These are phyloP conservation scores for Eudasyphora cyanicolor DNA, from an alignment of 2,888 invertebrate genomes.

Conservation along the genomic window DNA sequence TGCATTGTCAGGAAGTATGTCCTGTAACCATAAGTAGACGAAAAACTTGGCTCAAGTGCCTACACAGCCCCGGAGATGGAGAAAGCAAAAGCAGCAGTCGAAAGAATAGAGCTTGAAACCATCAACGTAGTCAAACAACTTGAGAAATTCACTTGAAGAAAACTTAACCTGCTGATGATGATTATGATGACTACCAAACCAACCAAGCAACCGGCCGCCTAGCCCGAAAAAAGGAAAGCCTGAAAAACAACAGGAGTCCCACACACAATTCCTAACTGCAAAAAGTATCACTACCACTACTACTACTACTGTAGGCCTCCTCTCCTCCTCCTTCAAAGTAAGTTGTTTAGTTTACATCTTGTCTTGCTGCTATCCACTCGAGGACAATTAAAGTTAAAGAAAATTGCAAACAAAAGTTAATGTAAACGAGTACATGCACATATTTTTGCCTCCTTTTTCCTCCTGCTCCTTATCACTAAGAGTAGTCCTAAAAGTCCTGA, in stretches of 20 bases:
- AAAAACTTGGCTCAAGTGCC: background rate
- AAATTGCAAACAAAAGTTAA: constrained; percentile 53
- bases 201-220: too few species aligned
- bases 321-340: background rate
- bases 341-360: background rate
- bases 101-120: background rate
- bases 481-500: background rate
- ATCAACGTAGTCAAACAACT: constrained; percentile 35
- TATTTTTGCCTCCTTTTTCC: background rate
- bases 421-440: background rate
- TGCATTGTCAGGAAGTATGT: constrained; percentile 2
- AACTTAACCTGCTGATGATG: constrained; percentile 56
- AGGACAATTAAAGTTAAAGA: constrained; percentile 64
- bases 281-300: constrained; percentile 29
- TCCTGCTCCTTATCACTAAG: background rate
- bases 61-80: background rate
- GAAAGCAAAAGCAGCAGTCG: background rate
- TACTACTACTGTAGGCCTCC: background rate
- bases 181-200: constrained; percentile 51
- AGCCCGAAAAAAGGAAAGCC: constrained; percentile 3
- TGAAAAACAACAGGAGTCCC: background rate
- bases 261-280: constrained; percentile 25
- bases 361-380: constrained; percentile 52
- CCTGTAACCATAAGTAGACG: constrained; percentile 23
- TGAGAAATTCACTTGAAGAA: constrained; percentile 43